Percentiles rank a stretch among this genome's conserved stretches.
These are phyloP conservation scores for Tethya wilhelma DNA, from an alignment of 37 sponge, comb jelly and placozoan species.

Conservation along the genomic window DNA sequence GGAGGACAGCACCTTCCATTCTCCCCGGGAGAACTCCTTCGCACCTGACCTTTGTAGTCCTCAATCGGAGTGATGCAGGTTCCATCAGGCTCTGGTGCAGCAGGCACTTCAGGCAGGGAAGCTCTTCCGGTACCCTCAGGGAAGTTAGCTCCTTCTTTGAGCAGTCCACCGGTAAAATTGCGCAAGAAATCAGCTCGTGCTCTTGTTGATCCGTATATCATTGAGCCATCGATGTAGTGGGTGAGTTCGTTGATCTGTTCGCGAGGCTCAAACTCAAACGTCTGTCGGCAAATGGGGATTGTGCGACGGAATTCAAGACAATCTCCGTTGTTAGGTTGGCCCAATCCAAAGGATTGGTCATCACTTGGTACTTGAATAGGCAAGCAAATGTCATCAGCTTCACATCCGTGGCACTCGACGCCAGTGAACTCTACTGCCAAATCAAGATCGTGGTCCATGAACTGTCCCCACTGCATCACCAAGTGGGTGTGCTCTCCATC, in stretches of 20 bases:
- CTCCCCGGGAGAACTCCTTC: no score
- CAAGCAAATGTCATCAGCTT: constrained; percentile 39
- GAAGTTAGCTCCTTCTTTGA: constrained; percentile 1
- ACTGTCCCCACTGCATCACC: constrained; percentile 98
- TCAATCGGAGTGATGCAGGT: no score
- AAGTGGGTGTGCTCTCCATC: constrained; percentile 74
- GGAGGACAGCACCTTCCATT: background rate
- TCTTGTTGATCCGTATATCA: constrained; percentile 61
- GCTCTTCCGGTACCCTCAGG: background rate
- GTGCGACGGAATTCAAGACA: constrained; percentile 69
- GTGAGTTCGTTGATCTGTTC: constrained; percentile 76
- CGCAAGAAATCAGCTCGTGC: background rate
- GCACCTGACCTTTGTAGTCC: no score
- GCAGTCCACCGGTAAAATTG: background rate
- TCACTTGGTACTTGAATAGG: constrained; percentile 54
- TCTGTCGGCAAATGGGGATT: constrained; percentile 42
- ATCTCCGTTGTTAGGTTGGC: constrained; percentile 19
- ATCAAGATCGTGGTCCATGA: constrained; percentile 89
- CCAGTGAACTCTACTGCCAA: constrained; percentile 27
- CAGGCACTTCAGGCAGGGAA: background rate
- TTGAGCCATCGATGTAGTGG: constrained; percentile 76
- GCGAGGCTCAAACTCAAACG: constrained; percentile 13
- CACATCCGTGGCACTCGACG: background rate
- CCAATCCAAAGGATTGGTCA: constrained; percentile 45
- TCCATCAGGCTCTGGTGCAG: no score